Conservation (phyloP, 1,140 invertebrate genomes). For the Calliopsis andreniformis region DNA sequence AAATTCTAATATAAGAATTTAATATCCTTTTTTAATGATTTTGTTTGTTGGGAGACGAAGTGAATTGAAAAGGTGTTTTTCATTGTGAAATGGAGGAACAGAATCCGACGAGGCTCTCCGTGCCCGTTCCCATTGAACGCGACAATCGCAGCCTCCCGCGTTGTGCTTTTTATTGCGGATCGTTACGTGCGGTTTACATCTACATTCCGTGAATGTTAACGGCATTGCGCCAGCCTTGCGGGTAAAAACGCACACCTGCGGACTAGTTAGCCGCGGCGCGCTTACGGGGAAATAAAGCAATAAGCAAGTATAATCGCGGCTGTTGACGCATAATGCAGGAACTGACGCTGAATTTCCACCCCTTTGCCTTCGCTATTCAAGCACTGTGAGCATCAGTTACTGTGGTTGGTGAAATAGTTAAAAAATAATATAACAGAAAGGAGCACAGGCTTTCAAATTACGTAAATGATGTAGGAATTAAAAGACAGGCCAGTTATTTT, state of each 20-base stretch:
- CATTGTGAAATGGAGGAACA: not conserved
- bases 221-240: constrained; percentile 43
- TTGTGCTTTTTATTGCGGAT: constrained; percentile 10
- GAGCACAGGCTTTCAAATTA: too few species aligned
- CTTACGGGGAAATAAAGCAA: constrained; percentile 72
- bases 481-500: too few species aligned
- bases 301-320: constrained; percentile 75
- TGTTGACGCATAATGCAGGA: constrained; percentile 67
- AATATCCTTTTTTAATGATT: too few species aligned
- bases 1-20: too few species aligned
- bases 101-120: constrained; percentile 2
- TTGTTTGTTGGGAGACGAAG: not conserved
- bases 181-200: constrained; percentile 32
- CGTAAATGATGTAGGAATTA: too few species aligned
- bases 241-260: constrained; percentile 45
- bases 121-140: constrained; percentile 9
- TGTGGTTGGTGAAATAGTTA: too few species aligned
- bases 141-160: constrained; percentile 6
- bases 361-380: constrained; percentile 2
- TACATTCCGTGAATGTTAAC: constrained; percentile 37
- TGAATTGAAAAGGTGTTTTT: not conserved
- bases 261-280: constrained; percentile 36
- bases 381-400: not conserved
- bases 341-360: constrained; percentile 1
- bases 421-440: too few species aligned